A percentile compares a stretch with the other conserved stretches of the same genome.
These are phyloP conservation scores for Agonopterix heracliana DNA, from an alignment of 2,888 invertebrate species.

Conservation along the genomic window DNA sequence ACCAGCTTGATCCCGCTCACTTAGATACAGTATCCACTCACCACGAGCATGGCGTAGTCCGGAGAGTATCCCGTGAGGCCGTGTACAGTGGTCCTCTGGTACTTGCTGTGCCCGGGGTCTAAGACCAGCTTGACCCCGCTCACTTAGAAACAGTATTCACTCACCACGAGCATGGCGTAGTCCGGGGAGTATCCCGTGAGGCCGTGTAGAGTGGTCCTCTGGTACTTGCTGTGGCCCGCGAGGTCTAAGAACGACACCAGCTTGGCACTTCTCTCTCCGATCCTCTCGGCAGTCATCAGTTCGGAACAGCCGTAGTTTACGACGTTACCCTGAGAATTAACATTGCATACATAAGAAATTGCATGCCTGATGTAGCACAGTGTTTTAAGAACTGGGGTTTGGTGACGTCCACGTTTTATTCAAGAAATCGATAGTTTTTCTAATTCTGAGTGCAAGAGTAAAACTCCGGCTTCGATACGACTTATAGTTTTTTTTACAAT, in stretches of 20 bases:
- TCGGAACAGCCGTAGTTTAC: conserved; percentile 93
- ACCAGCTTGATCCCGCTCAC: conserved; percentile 81
- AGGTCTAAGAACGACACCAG: conserved; percentile 96
- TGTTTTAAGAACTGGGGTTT: too few relatives aligned
- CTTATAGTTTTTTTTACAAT: too few relatives aligned
- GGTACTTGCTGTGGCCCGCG: conserved; percentile 97
- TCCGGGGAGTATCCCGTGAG: conserved; percentile 95
- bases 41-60: conserved; percentile 78
- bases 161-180: conserved; percentile 68
- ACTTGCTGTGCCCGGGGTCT: conserved; percentile 97
- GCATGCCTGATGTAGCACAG: too few relatives aligned
- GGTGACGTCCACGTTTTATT: too few relatives aligned
- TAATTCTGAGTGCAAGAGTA: too few relatives aligned
- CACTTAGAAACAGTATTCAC: conserved; percentile 91
- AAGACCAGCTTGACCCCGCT: conserved; percentile 95
- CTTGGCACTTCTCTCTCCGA: conserved; percentile 94
- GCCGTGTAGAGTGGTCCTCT: conserved; percentile 96
- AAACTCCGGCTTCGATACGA: too few relatives aligned
- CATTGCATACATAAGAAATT: conserved; percentile 9
- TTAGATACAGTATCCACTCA: conserved; percentile 24
- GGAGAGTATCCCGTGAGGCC: conserved; percentile 96
- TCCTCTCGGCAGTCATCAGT: conserved; percentile 93
- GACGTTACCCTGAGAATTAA: conserved; percentile 82
- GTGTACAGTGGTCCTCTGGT: conserved; percentile 91
- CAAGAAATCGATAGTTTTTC: too few relatives aligned